Conservation (phyloP, 2,113 vertebrate genomes). For the Spermophilus dauricus region DNA sequence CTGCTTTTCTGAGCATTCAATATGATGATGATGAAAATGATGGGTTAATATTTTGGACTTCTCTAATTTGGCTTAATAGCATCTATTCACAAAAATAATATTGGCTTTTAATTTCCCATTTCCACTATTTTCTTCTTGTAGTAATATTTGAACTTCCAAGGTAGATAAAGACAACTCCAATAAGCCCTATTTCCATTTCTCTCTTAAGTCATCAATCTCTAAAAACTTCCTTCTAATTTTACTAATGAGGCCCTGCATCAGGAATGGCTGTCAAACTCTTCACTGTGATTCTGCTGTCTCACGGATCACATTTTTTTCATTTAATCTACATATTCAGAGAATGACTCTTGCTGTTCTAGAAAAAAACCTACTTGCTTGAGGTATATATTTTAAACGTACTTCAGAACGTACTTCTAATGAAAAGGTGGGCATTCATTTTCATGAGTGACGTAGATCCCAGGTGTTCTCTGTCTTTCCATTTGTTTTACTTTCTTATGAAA, state of each 20-base stretch:
- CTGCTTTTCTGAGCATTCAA: neutral
- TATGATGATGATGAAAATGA: neutral
- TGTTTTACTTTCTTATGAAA: neutral
- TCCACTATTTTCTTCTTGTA: neutral
- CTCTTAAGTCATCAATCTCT: neutral
- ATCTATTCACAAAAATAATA: neutral
- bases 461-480: neutral
- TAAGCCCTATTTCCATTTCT: neutral
- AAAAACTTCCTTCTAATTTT: neutral
- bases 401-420: neutral
- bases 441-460: neutral
- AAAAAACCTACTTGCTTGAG: neutral
- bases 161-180: neutral
- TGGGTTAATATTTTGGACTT: neutral
- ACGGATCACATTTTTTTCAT: neutral
- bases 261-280: neutral
- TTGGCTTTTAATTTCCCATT: neutral
- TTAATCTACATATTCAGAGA: neutral
- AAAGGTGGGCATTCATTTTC: slow-evolving; percentile 1
- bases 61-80: neutral
- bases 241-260: neutral
- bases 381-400: neutral
- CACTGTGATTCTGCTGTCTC: neutral
- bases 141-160: neutral
- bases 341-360: neutral